phyloP scores from a whole-genome alignment of 2,888 invertebrate species.

The Portevinia maculata region DNA sequence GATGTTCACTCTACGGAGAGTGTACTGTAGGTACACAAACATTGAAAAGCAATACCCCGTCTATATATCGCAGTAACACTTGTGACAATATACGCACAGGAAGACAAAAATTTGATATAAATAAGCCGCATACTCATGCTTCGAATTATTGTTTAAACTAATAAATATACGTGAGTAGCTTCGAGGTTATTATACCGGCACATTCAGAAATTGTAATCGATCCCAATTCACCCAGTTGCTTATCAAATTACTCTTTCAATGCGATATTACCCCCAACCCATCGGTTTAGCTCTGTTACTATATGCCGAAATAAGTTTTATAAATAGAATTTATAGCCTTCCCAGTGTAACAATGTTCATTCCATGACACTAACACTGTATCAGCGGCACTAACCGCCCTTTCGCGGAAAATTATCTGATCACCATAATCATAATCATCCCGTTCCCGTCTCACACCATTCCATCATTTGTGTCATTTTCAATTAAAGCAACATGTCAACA shows the following conservation, averaged over 20 bases:
- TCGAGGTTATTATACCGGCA: constrained; percentile 9
- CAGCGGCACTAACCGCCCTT: constrained; percentile 14
- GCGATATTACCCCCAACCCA: constrained; percentile 7
- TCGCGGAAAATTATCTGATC: constrained; percentile 36
- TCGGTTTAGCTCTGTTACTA: not conserved
- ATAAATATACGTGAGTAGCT: constrained; percentile 4
- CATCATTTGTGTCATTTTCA: constrained; percentile 37
- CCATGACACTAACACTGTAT: not conserved
- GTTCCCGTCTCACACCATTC: not conserved
- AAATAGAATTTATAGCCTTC: constrained; percentile 15
- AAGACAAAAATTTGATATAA: constrained; percentile 13
- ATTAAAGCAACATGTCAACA: constrained; percentile 35
- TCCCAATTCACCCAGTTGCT: not conserved
- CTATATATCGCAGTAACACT: not conserved
- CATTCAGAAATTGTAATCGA: constrained; percentile 27
- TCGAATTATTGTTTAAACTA: not conserved
- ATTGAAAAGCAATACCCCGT: too few species aligned
- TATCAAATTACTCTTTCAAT: constrained; percentile 41
- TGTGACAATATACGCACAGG: not conserved
- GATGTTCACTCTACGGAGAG: too few species aligned
- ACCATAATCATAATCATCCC: constrained; percentile 13
- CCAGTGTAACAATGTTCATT: constrained; percentile 20
- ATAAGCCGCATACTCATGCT: not conserved
- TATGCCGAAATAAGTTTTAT: constrained; percentile 14
- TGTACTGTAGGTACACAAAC: too few species aligned